Evolutionary conservation across 2,888 invertebrate species (phyloP).

Genomic region (Ceraclea dissimilis): DNA sequence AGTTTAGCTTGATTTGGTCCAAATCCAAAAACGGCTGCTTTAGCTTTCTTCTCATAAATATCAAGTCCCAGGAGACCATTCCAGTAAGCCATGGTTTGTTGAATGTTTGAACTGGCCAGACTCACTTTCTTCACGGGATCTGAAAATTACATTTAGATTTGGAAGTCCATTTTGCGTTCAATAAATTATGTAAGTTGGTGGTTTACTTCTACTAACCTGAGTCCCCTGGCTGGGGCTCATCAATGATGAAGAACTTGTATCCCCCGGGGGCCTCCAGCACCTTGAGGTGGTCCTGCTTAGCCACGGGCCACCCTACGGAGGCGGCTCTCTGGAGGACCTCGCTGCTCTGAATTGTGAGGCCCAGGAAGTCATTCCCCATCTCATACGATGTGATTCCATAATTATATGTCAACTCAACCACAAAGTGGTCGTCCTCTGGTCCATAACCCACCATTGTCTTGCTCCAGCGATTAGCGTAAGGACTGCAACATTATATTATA

Average conservation of each 20-base stretch:
- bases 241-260: slow-evolving; percentile 75
- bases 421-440: slow-evolving; percentile 90
- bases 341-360: slow-evolving; percentile 75
- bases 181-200: slow-evolving; percentile 15
- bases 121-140: slow-evolving; percentile 78
- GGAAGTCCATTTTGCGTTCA: too few species aligned
- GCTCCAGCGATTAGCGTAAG: slow-evolving; percentile 96
- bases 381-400: slow-evolving; percentile 86
- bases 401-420: slow-evolving; percentile 94
- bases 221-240: slow-evolving; percentile 60
- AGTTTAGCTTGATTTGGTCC: slow-evolving; percentile 65
- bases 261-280: slow-evolving; percentile 84
- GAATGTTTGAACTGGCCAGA: slow-evolving; percentile 68
- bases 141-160: slow-evolving; percentile 30
- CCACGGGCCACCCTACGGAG: slow-evolving; percentile 63
- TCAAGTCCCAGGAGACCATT: slow-evolving; percentile 67
- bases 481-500: slow-evolving; percentile 50
- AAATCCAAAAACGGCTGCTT: slow-evolving; percentile 62
- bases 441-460: slow-evolving; percentile 99
- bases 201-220: slow-evolving; percentile 59
- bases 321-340: slow-evolving; percentile 69
- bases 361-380: slow-evolving; percentile 85
- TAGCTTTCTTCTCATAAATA: slow-evolving; percentile 55
- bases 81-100: slow-evolving; percentile 79
- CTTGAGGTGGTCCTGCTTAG: slow-evolving; percentile 52